Percentiles rank a stretch among this genome's conserved stretches.
Conservation (phyloP, 2,113 vertebrate genomes). For the Zosterops lateralis region DNA sequence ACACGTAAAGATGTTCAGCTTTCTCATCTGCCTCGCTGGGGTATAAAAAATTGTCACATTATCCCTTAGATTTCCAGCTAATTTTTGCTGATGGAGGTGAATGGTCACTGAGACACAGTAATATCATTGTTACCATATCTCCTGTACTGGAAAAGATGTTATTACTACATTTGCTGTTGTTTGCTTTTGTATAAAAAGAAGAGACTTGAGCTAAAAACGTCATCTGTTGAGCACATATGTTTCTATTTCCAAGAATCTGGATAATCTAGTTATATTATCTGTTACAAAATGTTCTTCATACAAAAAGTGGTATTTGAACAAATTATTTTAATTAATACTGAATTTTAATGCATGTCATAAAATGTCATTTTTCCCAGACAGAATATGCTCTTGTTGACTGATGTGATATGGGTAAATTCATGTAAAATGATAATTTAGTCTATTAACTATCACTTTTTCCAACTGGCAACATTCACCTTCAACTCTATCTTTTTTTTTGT, state of each 20-base stretch:
- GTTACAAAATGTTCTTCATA: neutral
- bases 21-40: constrained; percentile 9
- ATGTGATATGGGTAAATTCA: neutral
- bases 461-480: neutral
- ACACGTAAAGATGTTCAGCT: neutral
- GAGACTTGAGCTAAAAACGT: neutral
- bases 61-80: neutral
- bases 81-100: neutral
- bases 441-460: neutral
- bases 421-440: neutral
- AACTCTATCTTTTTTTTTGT: neutral
- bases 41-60: neutral
- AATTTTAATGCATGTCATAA: neutral
- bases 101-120: neutral
- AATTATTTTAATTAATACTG: constrained; percentile 9
- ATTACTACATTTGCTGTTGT: neutral
- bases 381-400: neutral
- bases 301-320: neutral
- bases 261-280: neutral
- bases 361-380: neutral
- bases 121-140: neutral
- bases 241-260: constrained; percentile 2
- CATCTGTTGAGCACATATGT: constrained; percentile 26
- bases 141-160: neutral
- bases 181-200: neutral